Percentiles rank a stretch among this genome's conserved stretches.
These are phyloP conservation scores for Chouioia cunea DNA, from an alignment of 2,888 invertebrate species.

Conservation along the genomic window DNA sequence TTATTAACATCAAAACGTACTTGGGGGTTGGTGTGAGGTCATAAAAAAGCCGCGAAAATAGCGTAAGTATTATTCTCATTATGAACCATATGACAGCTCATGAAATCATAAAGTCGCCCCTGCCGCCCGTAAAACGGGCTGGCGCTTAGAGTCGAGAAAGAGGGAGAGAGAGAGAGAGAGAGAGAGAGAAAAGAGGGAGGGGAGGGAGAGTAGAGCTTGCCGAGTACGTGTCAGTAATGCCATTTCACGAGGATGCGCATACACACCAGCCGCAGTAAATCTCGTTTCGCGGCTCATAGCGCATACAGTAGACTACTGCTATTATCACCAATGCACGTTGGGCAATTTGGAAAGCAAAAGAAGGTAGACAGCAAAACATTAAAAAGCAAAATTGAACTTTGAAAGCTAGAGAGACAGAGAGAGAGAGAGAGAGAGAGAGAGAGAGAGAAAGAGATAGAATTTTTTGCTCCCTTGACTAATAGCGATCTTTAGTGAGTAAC, in stretches of 20 bases:
- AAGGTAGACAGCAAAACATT: background rate
- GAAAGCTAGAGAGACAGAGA: background rate
- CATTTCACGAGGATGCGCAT: conserved; percentile 57
- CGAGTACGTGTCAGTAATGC: conserved; percentile 53
- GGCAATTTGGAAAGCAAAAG: conserved; percentile 4
- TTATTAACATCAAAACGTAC: too few relatives aligned
- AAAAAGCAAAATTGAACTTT: conserved; percentile 17
- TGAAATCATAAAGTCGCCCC: conserved; percentile 43
- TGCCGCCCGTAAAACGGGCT: conserved; percentile 1
- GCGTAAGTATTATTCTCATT: conserved; percentile 29
- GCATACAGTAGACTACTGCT: conserved; percentile 34
- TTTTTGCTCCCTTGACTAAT: conserved; percentile 42
- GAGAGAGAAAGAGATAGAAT: conserved; percentile 18
- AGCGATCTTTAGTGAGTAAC: conserved; percentile 15
- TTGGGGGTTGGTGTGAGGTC: background rate
- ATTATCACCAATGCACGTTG: conserved; percentile 36
- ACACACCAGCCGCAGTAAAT: conserved; percentile 54
- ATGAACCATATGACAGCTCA: conserved; percentile 29
- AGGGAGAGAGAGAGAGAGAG: background rate
- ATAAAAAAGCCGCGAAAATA: background rate
- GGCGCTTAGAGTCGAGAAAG: background rate
- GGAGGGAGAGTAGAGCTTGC: background rate
- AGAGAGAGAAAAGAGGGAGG: background rate
- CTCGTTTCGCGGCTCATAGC: conserved; percentile 63
- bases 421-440: background rate